A percentile compares a stretch with the other conserved stretches of the same genome.
Evolutionary conservation across 1,140 invertebrate genomes (phyloP).

Genomic region (Drosophila bifasciata): DNA sequence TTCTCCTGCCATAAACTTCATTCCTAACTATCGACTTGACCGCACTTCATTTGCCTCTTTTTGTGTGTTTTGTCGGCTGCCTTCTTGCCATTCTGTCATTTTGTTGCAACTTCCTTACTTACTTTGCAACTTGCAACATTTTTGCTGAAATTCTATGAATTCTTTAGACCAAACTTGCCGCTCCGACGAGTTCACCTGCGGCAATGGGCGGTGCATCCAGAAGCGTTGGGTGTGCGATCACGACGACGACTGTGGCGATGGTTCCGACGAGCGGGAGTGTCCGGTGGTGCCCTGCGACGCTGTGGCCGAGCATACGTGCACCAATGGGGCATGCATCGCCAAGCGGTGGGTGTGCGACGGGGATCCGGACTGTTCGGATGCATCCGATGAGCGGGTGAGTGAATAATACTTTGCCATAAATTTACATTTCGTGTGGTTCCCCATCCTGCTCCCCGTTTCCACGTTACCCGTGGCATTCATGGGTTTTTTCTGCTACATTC

Average conservation of each 20-base stretch:
- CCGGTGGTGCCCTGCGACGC: slow-evolving; percentile 88
- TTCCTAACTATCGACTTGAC: slow-evolving; percentile 33
- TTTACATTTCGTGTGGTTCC: slow-evolving; percentile 35
- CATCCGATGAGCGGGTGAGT: slow-evolving; percentile 90
- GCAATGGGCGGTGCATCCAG: slow-evolving; percentile 94
- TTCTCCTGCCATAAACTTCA: slow-evolving; percentile 2
- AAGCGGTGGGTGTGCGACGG: slow-evolving; percentile 93
- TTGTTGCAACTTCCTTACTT: slow-evolving; percentile 24
- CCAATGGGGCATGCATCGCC: slow-evolving; percentile 88
- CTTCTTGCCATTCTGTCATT: not conserved
- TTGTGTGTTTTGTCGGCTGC: slow-evolving; percentile 28
- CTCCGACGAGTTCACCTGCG: slow-evolving; percentile 95
- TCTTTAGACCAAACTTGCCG: slow-evolving; percentile 91
- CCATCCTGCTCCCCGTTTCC: not conserved
- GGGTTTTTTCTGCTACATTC: slow-evolving; percentile 4
- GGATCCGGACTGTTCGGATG: slow-evolving; percentile 92
- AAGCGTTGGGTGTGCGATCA: slow-evolving; percentile 94
- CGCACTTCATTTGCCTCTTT: slow-evolving; percentile 41
- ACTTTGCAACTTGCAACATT: slow-evolving; percentile 23
- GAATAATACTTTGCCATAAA: slow-evolving; percentile 60
- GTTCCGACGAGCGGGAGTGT: slow-evolving; percentile 92
- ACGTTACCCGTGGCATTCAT: slow-evolving; percentile 5
- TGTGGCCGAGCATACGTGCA: slow-evolving; percentile 89
- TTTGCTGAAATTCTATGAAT: slow-evolving; percentile 31
- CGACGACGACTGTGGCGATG: slow-evolving; percentile 94